Base-by-base conservation (phyloP, 2,888 invertebrate species). In the Cantharis rufa region DNA sequence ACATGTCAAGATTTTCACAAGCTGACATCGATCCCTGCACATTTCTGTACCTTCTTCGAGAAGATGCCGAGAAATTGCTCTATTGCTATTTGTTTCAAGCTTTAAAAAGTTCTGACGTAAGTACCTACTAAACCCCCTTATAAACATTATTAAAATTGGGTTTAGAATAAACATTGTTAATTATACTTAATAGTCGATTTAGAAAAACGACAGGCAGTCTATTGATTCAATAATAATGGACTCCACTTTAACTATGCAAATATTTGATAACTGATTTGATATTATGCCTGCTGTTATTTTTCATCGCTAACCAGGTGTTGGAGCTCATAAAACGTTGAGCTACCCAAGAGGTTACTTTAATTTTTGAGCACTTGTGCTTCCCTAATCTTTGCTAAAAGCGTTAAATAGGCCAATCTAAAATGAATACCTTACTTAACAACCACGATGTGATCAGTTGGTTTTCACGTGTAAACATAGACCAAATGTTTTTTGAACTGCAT, bases 61-160 rank as follows among this genome's bases (percentile, higher is more conserved):
- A 94, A 85, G 92, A 93, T 81, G 91, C 91, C 83, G 94, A 94
- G 84, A 92, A 91, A n/a, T 89, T 94, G 2, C 91, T 95, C 27
- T 93, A 93, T 86, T 94, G 94, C 86, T 93, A 93, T 87, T 90
- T 95, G 74, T 95, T 93, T 86, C 91, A 91, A 84, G 92, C 94
- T 62, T 89, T 90, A 78, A 91, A 92, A 62, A 89, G 90, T 0
- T 88, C 90, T 72, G 94, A 94, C 90, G 95, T 95, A 86, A 93
- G 93, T 91, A 72, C n/a, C n/a, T n/a, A n/a, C 48, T 48, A n/a
- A n/a, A 48, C 48, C n/a, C 32, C 11, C 32, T 11, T 48, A 48
- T n/a, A 48, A 48, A 48, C 48, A 48, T n/a, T n/a, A 48, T 4
- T 48, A 48, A n/a, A 32, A n/a, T 48, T 13, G 48, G n/a, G 48